Evolutionary conservation across 2,888 invertebrate genomes (phyloP), one percentile per base, ranked within the genome.

Genomic region (Drosophila hawaiiensis): DNA sequence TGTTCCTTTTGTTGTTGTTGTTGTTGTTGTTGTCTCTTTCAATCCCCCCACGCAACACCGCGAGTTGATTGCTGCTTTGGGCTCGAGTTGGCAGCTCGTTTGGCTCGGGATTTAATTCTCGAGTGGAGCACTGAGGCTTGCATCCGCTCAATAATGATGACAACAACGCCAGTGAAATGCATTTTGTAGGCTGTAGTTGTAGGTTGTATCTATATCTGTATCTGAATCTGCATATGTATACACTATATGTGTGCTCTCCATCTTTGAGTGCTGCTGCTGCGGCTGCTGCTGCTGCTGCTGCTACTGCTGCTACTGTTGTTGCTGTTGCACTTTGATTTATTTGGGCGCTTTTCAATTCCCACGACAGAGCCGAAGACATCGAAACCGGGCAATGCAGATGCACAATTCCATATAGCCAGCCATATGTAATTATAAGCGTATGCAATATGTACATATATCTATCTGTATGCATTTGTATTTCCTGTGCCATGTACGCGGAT

Each of bases 71-170:
- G 59, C 50, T 68, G 41, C 58, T 72, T 63, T 62, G 61, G 52
- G 66, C 59, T 69, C 61, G 61, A 50, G 61, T 67, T 50, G 52
- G 59, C 19, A 22, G 53, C 54, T 66, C 63, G 73, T 58, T 58
- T 47, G 35, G 73, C 35, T 35, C 73, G 41, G 35, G 47, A 67
- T 68, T 58, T 33, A 41, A 25, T 41, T 66, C 74, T 80, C 70
- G 71, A 80, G 74, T 87, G 83, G 80, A 76, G 90, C 86, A 80
- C 43, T 64, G 89, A 83, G 75, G 83, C 81, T 86, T 89, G 90
- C 90, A 85, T 90, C 85, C 90, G 90, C 89, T 86, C 65, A 83
- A 78, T 90, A 90, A 85, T 90, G 90, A 85, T 72, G 90, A 72
- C 63, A 54, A 53, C 41, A 76, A 55, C 50, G 69, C 61, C 62